phyloP scores from a whole-genome alignment of 2,888 invertebrate species.

The Brassicogethes aeneus region DNA sequence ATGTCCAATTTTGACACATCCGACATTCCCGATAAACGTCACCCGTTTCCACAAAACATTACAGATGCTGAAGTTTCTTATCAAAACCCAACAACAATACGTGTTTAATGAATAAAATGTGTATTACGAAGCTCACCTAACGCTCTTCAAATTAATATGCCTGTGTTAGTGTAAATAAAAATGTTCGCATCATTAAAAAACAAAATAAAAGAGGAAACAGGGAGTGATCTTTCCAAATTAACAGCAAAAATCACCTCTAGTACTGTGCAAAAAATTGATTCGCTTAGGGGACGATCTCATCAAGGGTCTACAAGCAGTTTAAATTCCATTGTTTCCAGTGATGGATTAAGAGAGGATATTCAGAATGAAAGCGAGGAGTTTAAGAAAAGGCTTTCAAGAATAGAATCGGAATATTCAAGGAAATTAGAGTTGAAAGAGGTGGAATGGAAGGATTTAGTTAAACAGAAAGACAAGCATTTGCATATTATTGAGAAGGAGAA shows the following conservation, averaged over 20 bases:
- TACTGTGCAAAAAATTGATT: constrained; percentile 45
- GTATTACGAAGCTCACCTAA: too few relatives aligned
- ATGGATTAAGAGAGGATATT: constrained; percentile 44
- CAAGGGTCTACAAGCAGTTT: constrained; percentile 43
- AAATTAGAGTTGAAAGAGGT: constrained; percentile 54
- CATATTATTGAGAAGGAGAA: constrained; percentile 48
- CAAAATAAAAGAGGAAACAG: constrained; percentile 84
- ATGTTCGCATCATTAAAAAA: constrained; percentile 87
- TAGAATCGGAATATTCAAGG: constrained; percentile 51
- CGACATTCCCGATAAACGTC: too few relatives aligned
- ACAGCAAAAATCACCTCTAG: constrained; percentile 42
- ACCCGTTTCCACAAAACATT: too few relatives aligned
- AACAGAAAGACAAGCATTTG: constrained; percentile 50
- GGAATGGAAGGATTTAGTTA: constrained; percentile 58
- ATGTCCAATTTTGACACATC: too few relatives aligned
- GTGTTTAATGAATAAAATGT: too few relatives aligned
- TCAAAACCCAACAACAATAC: too few relatives aligned
- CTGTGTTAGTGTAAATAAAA: constrained; percentile 27
- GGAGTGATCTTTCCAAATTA: constrained; percentile 57
- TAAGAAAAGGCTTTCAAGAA: constrained; percentile 41
- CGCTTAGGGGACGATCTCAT: constrained; percentile 38
- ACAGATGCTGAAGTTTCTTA: too few relatives aligned
- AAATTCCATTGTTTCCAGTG: constrained; percentile 38
- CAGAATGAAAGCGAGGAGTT: constrained; percentile 42
- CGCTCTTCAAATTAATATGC: neutral